Percentiles rank a stretch among this genome's conserved stretches.
Conservation (phyloP, 1,140 invertebrate genomes). For the Habropoda laboriosa region DNA sequence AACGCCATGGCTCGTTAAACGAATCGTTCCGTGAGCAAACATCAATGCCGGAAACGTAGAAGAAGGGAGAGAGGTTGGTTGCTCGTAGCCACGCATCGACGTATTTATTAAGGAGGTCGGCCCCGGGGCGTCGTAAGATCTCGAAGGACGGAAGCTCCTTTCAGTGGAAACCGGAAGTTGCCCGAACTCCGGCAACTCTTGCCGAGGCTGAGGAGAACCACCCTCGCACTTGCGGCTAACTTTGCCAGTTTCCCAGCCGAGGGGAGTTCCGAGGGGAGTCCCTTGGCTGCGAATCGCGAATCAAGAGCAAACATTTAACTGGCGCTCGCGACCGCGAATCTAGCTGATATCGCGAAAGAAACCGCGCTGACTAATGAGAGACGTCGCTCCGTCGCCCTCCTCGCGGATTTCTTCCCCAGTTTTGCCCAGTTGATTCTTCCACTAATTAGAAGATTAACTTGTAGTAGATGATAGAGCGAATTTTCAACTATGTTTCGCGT, state of each 20-base stretch:
- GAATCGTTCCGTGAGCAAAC: background rate
- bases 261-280: slow-evolving; percentile 21
- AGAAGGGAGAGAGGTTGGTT: too few relatives aligned
- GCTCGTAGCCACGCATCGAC: slow-evolving; percentile 39
- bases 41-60: background rate
- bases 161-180: slow-evolving; percentile 48
- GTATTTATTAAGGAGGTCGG: slow-evolving; percentile 49
- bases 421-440: too few relatives aligned
- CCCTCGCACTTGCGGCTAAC: slow-evolving; percentile 29
- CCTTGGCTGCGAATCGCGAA: slow-evolving; percentile 27
- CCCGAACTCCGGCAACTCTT: slow-evolving; percentile 44
- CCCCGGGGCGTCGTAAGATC: background rate
- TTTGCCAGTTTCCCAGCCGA: slow-evolving; percentile 31
- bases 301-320: slow-evolving; percentile 55
- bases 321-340: slow-evolving; percentile 5
- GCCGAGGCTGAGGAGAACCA: background rate
- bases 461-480: too few relatives aligned
- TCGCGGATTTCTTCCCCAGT: background rate
- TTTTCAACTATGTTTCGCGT: too few relatives aligned
- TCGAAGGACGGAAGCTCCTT: slow-evolving; percentile 41
- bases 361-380: slow-evolving; percentile 3
- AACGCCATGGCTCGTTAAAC: background rate
- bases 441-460: too few relatives aligned
- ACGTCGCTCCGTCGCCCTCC: background rate
- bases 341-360: slow-evolving; percentile 46